Evolutionary conservation across 2,888 invertebrate genomes (phyloP).

Genomic region (Melanchra persicariae): DNA sequence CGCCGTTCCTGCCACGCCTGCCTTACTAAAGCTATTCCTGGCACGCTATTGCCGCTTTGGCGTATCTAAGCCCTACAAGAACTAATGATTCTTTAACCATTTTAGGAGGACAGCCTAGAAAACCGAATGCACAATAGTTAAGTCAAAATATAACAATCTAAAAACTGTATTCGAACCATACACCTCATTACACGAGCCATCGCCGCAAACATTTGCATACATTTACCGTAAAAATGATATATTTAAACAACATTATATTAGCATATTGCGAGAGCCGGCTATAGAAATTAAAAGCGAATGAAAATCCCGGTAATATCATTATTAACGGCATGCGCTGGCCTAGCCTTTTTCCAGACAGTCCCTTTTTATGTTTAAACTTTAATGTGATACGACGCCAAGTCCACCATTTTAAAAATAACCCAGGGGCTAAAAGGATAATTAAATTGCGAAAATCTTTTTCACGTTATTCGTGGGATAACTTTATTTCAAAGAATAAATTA

Average conservation of each 20-base stretch:
- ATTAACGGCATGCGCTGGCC: slow-evolving; percentile 59
- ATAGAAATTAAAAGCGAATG: slow-evolving; percentile 71
- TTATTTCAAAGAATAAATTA: slow-evolving; percentile 38
- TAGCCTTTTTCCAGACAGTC: slow-evolving; percentile 60
- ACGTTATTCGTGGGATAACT: slow-evolving; percentile 38
- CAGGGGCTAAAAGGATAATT: slow-evolving; percentile 60
- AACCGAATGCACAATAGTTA: neutral
- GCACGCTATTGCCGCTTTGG: too few relatives aligned
- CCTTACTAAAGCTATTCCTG: too few relatives aligned
- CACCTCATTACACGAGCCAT: slow-evolving; percentile 16
- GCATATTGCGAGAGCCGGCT: slow-evolving; percentile 62
- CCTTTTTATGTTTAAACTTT: slow-evolving; percentile 68
- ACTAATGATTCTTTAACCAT: neutral
- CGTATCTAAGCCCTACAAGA: neutral
- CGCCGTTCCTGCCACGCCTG: too few relatives aligned
- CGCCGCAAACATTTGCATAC: slow-evolving; percentile 53
- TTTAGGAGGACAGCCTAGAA: neutral
- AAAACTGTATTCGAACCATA: slow-evolving; percentile 17
- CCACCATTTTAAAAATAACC: slow-evolving; percentile 64
- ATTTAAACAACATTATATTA: slow-evolving; percentile 59
- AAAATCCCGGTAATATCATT: slow-evolving; percentile 72
- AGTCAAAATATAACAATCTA: slow-evolving; percentile 1
- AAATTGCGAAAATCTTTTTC: slow-evolving; percentile 59
- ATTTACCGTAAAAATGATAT: slow-evolving; percentile 56
- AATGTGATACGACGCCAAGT: slow-evolving; percentile 65